Base-by-base conservation (phyloP, 2,888 invertebrate genomes). In the Helicoverpa assulta region DNA sequence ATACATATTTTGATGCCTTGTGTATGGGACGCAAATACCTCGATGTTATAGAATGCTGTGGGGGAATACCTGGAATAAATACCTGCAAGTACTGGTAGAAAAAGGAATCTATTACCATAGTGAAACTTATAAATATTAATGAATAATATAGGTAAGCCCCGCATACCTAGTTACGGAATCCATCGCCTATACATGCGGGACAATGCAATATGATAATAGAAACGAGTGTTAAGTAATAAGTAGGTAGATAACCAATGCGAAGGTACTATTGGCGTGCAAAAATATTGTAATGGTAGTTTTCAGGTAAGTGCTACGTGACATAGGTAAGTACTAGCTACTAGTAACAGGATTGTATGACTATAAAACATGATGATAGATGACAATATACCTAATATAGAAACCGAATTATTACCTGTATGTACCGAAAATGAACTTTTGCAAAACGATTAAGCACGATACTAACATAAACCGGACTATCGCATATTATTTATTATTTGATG, bases 121-220 rank as follows among this genome's bases (percentile, higher is more conserved):
- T 66, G 37, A 14, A 57, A 40, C 63, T 43, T 50, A 54, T 65
- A 18, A 16, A 70, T 76, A 75, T 61, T 43, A 37, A 78, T 59
- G 58, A 58, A 51, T 53, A 58, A 69, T 58, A 43, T 43, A 43
- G 26, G 26, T 14, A 50, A 76, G 77, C 47, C 80, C 71, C 77
- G 66, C 63, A 63, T 80, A n/a, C n/a, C n/a, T n/a, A 29, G 65
- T 80, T 63, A 77, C 56, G 59, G 65, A 76, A 76, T 76, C 21
- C 53, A 43, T 54, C 37, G 61, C 37, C 40, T 40, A 79, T 52
- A 61, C 54, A 76, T 76, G 76, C 64, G 69, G 76, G 80, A 69
- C 67, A 57, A 33, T 64, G 47, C 51, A 66, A 47, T 66, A 80
- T 63, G 71, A n/a, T 65, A 76, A 62, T 80, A 63, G 19, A 37